Conservation (phyloP, 2,113 vertebrate genomes). For the Oryzias woworae region DNA sequence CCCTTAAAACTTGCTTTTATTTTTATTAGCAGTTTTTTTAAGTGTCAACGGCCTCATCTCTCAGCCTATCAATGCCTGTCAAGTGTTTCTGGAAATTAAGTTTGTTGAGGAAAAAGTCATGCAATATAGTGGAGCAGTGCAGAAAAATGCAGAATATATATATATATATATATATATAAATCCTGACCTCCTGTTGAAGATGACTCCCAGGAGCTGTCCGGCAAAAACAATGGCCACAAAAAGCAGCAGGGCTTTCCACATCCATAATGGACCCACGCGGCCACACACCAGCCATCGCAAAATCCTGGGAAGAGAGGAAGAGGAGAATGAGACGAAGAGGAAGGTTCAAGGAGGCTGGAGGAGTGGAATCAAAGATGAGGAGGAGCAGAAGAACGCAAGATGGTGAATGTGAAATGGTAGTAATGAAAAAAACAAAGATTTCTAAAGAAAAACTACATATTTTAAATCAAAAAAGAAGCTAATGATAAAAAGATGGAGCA, state of each 20-base stretch:
- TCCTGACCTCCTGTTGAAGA: slow-evolving; percentile 77
- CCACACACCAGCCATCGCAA: slow-evolving; percentile 74
- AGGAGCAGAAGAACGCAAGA: background rate
- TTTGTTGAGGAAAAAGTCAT: too few relatives aligned
- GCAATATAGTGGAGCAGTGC: too few relatives aligned
- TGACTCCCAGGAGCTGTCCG: slow-evolving; percentile 76
- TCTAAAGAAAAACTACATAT: too few relatives aligned
- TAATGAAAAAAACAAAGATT: too few relatives aligned
- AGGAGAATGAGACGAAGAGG: background rate
- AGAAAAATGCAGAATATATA: background rate
- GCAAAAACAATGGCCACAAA: slow-evolving; percentile 76
- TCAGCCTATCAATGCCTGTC: too few relatives aligned
- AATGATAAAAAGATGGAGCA: too few relatives aligned
- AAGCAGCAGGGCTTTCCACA: slow-evolving; percentile 78
- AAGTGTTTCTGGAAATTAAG: too few relatives aligned
- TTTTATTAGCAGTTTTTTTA: too few relatives aligned
- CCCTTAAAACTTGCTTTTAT: too few relatives aligned
- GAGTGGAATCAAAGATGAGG: background rate
- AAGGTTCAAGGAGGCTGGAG: background rate
- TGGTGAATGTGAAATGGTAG: background rate
- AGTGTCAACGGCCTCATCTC: too few relatives aligned
- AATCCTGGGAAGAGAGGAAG: slow-evolving; percentile 58
- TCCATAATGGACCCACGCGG: slow-evolving; percentile 73
- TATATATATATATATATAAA: background rate
- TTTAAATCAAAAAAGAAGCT: too few relatives aligned